phyloP scores from a whole-genome alignment of 2,113 vertebrate species.

The Triplophysa tibetana region DNA sequence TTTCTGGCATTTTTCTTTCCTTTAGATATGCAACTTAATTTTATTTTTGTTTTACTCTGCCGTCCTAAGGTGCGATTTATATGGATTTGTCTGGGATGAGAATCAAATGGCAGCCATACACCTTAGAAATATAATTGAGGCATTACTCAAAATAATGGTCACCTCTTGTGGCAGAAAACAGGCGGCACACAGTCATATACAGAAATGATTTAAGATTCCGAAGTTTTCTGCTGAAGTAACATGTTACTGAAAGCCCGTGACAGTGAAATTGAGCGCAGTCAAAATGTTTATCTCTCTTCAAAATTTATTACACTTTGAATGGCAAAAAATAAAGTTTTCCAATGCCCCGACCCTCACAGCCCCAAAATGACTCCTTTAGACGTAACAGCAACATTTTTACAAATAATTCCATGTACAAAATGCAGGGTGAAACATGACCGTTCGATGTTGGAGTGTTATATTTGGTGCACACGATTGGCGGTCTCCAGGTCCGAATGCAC shows the following conservation, averaged over 20 bases:
- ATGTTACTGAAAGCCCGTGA: background rate
- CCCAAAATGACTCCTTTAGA: slow-evolving; percentile 26
- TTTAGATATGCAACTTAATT: background rate
- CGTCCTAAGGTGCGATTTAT: background rate
- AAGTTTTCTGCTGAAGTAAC: background rate
- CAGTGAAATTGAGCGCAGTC: slow-evolving; percentile 32
- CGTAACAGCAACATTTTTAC: slow-evolving; percentile 65
- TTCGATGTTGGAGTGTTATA: slow-evolving; percentile 58
- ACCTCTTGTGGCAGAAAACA: background rate
- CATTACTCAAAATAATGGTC: slow-evolving; percentile 12
- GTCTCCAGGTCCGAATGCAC: slow-evolving; percentile 58
- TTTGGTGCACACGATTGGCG: slow-evolving; percentile 18
- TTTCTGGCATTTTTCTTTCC: background rate
- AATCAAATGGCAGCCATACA: background rate
- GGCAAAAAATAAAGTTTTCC: slow-evolving; percentile 58
- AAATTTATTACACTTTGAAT: slow-evolving; percentile 54
- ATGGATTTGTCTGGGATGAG: background rate
- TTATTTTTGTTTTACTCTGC: background rate
- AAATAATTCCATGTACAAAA: slow-evolving; percentile 76
- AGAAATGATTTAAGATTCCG: no score
- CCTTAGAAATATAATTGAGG: slow-evolving; percentile 6
- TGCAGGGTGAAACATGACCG: slow-evolving; percentile 68
- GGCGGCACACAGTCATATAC: background rate
- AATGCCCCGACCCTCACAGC: slow-evolving; percentile 39
- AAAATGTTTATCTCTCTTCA: slow-evolving; percentile 44